phyloP scores from a whole-genome alignment of 2,888 invertebrate genomes.

The Palloptera scutellata region DNA sequence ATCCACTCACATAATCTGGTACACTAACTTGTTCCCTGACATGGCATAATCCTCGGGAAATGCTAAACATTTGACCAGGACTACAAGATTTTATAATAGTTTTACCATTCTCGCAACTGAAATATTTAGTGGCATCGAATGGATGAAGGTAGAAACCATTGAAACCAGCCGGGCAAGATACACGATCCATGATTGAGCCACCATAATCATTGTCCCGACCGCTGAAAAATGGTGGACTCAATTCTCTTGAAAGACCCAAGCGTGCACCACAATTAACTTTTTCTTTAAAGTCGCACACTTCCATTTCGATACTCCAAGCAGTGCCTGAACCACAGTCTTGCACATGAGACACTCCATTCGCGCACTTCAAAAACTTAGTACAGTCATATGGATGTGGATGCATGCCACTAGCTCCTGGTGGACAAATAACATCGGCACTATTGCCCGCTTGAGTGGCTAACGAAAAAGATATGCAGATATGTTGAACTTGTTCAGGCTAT shows the following conservation, averaged over 20 bases:
- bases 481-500: not conserved
- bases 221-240: not conserved
- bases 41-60: slow-evolving; percentile 67
- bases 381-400: slow-evolving; percentile 69
- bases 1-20: slow-evolving; percentile 31
- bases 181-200: slow-evolving; percentile 10
- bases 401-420: slow-evolving; percentile 65
- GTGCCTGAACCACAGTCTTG: slow-evolving; percentile 71
- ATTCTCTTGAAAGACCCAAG: not conserved
- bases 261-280: slow-evolving; percentile 65
- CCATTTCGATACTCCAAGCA: slow-evolving; percentile 67
- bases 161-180: slow-evolving; percentile 64
- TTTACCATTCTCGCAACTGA: slow-evolving; percentile 69
- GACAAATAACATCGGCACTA: slow-evolving; percentile 59
- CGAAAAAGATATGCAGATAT: not conserved
- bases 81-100: slow-evolving; percentile 69
- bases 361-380: slow-evolving; percentile 70
- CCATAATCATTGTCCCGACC: not conserved
- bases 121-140: slow-evolving; percentile 69
- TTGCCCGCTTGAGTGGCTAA: not conserved
- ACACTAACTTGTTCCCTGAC: slow-evolving; percentile 68
- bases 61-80: slow-evolving; percentile 71
- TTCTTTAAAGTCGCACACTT: slow-evolving; percentile 68
- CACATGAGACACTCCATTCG: slow-evolving; percentile 66
- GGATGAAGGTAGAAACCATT: slow-evolving; percentile 69